Percentiles rank a stretch among this genome's conserved stretches.
phyloP scores from a whole-genome alignment of 2,113 vertebrate species.

The Heterotis niloticus region DNA sequence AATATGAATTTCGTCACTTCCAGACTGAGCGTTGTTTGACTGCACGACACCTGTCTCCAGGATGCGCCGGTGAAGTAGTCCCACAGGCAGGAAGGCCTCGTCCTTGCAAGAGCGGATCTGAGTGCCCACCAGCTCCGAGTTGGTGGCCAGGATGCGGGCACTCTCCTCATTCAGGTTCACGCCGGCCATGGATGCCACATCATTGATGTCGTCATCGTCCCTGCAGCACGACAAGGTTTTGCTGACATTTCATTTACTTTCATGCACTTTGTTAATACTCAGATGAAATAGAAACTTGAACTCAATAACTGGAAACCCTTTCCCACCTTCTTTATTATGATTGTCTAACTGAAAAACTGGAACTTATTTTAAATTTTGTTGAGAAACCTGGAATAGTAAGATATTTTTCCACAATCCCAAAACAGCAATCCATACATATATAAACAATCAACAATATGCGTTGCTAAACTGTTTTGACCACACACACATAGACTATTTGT shows the following conservation, averaged over 20 bases:
- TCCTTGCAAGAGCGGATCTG: constrained; percentile 81
- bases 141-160: constrained; percentile 76
- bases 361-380: background rate
- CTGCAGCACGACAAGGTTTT: constrained; percentile 45
- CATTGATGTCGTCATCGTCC: constrained; percentile 82
- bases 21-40: background rate
- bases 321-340: background rate
- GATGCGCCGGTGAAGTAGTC: constrained; percentile 75
- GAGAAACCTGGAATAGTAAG: too few species aligned
- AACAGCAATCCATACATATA: background rate
- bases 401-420: background rate
- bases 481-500: too few species aligned
- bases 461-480: too few species aligned
- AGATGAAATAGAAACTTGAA: background rate
- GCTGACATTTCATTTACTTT: background rate
- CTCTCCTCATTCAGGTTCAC: constrained; percentile 82
- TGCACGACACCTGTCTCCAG: constrained; percentile 70
- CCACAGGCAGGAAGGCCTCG: constrained; percentile 75
- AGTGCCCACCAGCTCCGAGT: constrained; percentile 76
- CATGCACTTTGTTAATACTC: too few species aligned
- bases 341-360: too few species aligned
- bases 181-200: constrained; percentile 81
- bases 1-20: background rate
- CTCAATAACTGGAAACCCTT: background rate
- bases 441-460: background rate